Base-by-base conservation (phyloP, 2,888 invertebrate genomes). In the Xanthorhoe designata region DNA sequence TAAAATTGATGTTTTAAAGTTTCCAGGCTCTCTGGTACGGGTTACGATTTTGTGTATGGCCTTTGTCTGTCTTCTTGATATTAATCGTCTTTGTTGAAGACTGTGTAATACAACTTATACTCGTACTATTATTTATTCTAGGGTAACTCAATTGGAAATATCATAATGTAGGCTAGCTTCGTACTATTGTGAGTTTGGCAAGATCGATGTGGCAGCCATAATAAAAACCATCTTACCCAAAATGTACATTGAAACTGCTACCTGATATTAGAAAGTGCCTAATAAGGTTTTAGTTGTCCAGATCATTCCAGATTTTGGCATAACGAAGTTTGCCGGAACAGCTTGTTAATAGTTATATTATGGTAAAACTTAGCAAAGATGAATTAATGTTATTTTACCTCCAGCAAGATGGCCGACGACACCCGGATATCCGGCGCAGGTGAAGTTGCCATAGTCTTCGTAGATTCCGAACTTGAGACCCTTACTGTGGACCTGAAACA, bases 401-500 rank as follows among this genome's bases (percentile, higher is more conserved):
- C 95, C 94, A 81, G 97, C 95, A 79, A 98, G 94, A 91, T 96
- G 96, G 5, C 97, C 97, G 71, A 98, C 94, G 61, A 98, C 97
- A 9, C 99, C 99, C 0, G 99, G 99, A 86, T 98, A 99, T 2
- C 99, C 99, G 1, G 97, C 99, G 86, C 99, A 99, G 0, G 99
- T 99, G 88, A 97, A 98, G 84, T 98, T 98, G 6, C 99, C 99
- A 86, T 97, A 99, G 87, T 99, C 99, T 85, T 98, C 98, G 85
- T 99, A 99, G 73, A 99, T 99, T 24, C 99, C 99, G 83, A 99
- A 98, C 89, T 98, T 98, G 54, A 99, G 92, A 15, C 98, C 98
- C 86, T 97, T 97, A 47, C 96, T 95, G 90, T 99, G 99, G 73
- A 99, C 95, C 98, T 98, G 91, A 2, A 81, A 82, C 72, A 61